These are phyloP conservation scores for Natrix natrix DNA, from an alignment of 2,797 vertebrate genomes.

Conservation along the genomic window DNA sequence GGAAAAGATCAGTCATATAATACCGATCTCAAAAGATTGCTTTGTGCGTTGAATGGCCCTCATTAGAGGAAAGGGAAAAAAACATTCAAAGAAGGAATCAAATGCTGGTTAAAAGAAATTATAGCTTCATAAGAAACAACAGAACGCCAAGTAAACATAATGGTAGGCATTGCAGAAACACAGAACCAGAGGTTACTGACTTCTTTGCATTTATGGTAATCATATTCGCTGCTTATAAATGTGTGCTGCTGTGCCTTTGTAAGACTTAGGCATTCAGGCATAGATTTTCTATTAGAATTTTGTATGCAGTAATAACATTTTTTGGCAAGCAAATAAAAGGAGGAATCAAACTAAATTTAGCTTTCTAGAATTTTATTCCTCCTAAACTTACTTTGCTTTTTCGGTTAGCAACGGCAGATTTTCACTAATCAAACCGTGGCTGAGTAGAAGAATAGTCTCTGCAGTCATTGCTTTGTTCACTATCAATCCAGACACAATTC, in stretches of 20 bases:
- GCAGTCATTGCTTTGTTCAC: constrained; percentile 82
- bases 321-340: not conserved
- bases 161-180: not conserved
- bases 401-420: constrained; percentile 91
- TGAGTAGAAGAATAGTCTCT: constrained; percentile 85
- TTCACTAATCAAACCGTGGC: constrained; percentile 90
- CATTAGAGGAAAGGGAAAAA: not conserved
- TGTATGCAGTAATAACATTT: not conserved
- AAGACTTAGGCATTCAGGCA: not conserved
- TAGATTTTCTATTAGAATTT: not conserved
- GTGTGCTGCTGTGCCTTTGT: not conserved
- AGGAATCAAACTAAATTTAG: not conserved
- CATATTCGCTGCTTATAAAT: not conserved
- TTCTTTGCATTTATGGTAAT: not conserved
- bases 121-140: not conserved
- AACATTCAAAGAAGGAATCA: not conserved
- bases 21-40: not conserved
- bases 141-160: not conserved
- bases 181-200: not conserved
- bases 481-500: constrained; percentile 85
- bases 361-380: not conserved
- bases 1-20: not conserved
- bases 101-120: not conserved
- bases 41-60: not conserved
- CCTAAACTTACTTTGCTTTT: constrained; percentile 82